phyloP scores from a whole-genome alignment of 2,888 invertebrate genomes.

The Pachliopta kotzebuea region DNA sequence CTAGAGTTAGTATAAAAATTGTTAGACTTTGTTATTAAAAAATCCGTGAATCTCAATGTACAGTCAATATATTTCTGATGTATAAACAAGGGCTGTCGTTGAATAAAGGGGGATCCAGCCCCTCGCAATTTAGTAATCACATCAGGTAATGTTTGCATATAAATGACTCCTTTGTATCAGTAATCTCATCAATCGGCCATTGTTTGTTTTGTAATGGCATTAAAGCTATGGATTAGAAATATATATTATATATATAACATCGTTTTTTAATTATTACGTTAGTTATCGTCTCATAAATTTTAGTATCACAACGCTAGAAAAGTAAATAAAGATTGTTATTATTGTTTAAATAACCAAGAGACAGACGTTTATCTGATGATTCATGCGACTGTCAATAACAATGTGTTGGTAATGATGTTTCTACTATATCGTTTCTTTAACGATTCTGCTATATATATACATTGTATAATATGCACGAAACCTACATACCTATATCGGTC shows the following conservation, averaged over 20 bases:
- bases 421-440: too few species aligned
- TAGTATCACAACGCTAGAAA: too few species aligned
- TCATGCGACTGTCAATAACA: too few species aligned
- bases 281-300: too few species aligned
- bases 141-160: constrained; percentile 74
- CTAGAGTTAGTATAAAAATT: not conserved
- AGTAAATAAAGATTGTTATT: too few species aligned
- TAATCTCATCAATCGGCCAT: constrained; percentile 59
- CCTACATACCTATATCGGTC: too few species aligned
- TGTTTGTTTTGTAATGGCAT: constrained; percentile 45
- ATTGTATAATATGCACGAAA: too few species aligned
- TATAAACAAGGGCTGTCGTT: constrained; percentile 41
- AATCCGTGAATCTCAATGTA: constrained; percentile 11
- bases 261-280: not conserved
- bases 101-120: constrained; percentile 45
- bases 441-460: too few species aligned
- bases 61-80: constrained; percentile 35
- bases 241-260: not conserved
- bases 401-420: too few species aligned
- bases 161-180: constrained; percentile 69
- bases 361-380: too few species aligned
- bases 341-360: too few species aligned
- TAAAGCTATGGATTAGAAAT: not conserved
- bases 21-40: not conserved
- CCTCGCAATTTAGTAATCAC: constrained; percentile 67